phyloP scores from a whole-genome alignment of 2,797 vertebrate species.

The Bucorvus abyssinicus region DNA sequence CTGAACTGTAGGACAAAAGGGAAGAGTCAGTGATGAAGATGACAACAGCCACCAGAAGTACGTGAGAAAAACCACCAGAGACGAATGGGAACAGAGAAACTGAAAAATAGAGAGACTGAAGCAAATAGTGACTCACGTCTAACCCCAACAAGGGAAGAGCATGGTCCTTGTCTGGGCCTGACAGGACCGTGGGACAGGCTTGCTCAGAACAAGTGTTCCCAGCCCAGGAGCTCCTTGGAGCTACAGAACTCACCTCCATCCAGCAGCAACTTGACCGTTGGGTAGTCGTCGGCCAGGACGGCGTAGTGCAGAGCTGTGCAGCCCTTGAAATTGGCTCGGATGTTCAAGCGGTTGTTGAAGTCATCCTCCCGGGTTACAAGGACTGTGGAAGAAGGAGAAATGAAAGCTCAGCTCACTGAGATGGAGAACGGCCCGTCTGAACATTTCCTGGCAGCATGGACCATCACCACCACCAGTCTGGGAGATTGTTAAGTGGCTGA shows the following conservation, averaged over 20 bases:
- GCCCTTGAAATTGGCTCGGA: slow-evolving; percentile 89
- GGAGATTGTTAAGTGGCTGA: not conserved
- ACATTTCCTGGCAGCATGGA: not conserved
- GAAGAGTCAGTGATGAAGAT: not conserved
- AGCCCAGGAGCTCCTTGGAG: not conserved
- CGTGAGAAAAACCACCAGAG: not conserved
- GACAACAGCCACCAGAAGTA: not conserved
- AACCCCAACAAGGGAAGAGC: accelerated
- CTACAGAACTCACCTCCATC: slow-evolving; percentile 76
- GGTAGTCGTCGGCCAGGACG: slow-evolving; percentile 87
- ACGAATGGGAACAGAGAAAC: not conserved
- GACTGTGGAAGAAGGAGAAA: slow-evolving; percentile 71
- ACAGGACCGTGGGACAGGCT: not conserved
- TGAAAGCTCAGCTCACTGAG: not conserved
- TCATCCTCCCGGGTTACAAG: slow-evolving; percentile 93
- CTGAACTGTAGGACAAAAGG: not conserved
- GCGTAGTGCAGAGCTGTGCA: slow-evolving; percentile 93
- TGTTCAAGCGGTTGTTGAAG: slow-evolving; percentile 92
- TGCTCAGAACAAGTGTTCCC: not conserved
- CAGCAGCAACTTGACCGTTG: slow-evolving; percentile 81
- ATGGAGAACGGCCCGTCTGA: not conserved
- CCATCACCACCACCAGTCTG: not conserved
- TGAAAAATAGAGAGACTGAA: not conserved
- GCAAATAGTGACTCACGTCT: not conserved
- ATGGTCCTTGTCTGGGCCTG: not conserved